Conservation (phyloP, 2,888 invertebrate genomes). For the Eilema griseolum region DNA sequence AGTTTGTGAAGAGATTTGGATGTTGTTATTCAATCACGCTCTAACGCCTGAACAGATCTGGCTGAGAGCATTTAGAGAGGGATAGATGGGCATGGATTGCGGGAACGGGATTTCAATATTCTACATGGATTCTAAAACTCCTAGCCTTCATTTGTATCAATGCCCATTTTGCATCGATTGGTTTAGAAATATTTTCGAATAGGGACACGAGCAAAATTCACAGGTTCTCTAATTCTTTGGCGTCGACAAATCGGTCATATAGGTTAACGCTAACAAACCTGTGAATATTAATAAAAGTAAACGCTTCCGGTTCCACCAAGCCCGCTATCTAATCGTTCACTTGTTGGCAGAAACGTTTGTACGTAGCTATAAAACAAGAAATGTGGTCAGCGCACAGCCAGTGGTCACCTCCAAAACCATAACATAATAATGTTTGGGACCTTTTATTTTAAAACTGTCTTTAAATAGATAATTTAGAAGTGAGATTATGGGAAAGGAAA, state of each 20-base stretch:
- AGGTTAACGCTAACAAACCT: not conserved
- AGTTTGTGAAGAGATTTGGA: too few species aligned
- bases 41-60: too few species aligned
- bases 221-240: too few species aligned
- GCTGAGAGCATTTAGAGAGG: too few species aligned
- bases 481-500: conserved; percentile 38
- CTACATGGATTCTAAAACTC: not conserved
- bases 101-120: too few species aligned
- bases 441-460: conserved; percentile 54
- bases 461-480: conserved; percentile 48
- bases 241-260: too few species aligned
- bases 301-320: conserved; percentile 10
- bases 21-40: too few species aligned
- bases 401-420: conserved; percentile 50
- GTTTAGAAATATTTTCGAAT: too few species aligned
- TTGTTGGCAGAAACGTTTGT: conserved; percentile 46
- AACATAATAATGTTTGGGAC: conserved; percentile 43
- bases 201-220: too few species aligned
- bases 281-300: not conserved
- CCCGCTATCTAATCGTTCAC: conserved; percentile 24
- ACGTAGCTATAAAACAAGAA: conserved; percentile 52
- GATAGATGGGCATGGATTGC: too few species aligned
- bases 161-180: not conserved
- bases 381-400: conserved; percentile 52
- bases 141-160: not conserved